phyloP scores from a whole-genome alignment of 2,888 invertebrate species.

The Mactromeris polynyma region DNA sequence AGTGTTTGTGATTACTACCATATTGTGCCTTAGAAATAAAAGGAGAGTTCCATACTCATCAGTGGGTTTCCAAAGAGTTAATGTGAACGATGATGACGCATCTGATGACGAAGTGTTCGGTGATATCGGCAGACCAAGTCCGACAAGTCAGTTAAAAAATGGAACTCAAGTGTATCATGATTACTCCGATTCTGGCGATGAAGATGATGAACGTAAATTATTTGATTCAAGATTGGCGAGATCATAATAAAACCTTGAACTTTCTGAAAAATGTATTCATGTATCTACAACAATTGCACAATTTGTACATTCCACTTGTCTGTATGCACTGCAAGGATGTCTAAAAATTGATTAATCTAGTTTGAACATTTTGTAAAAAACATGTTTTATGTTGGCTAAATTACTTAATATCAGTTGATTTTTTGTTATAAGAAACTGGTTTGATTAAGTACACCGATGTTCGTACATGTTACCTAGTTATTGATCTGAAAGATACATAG shows the following conservation, averaged over 20 bases:
- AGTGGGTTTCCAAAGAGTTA: constrained; percentile 77
- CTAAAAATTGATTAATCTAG: too few relatives aligned
- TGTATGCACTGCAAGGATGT: too few relatives aligned
- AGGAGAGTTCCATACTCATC: constrained; percentile 63
- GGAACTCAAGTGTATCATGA: constrained; percentile 70
- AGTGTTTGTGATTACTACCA: constrained; percentile 74
- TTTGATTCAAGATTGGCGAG: constrained; percentile 65
- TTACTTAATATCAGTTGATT: too few relatives aligned
- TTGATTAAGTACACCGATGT: too few relatives aligned
- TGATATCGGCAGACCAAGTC: constrained; percentile 50
- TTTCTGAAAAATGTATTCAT: neutral
- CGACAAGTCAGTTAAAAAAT: constrained; percentile 19
- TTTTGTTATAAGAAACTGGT: too few relatives aligned
- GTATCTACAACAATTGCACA: neutral
- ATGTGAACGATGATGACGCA: constrained; percentile 72
- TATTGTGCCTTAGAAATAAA: constrained; percentile 72
- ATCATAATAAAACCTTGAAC: constrained; percentile 16
- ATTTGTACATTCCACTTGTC: neutral
- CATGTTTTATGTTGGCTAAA: too few relatives aligned
- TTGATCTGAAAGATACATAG: too few relatives aligned
- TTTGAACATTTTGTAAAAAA: too few relatives aligned
- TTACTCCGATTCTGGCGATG: constrained; percentile 56
- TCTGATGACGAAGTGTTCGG: constrained; percentile 72
- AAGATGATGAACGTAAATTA: constrained; percentile 70
- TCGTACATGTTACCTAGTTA: too few relatives aligned